phyloP scores from a whole-genome alignment of 2,888 invertebrate species.

The Ophioninae sp. region DNA sequence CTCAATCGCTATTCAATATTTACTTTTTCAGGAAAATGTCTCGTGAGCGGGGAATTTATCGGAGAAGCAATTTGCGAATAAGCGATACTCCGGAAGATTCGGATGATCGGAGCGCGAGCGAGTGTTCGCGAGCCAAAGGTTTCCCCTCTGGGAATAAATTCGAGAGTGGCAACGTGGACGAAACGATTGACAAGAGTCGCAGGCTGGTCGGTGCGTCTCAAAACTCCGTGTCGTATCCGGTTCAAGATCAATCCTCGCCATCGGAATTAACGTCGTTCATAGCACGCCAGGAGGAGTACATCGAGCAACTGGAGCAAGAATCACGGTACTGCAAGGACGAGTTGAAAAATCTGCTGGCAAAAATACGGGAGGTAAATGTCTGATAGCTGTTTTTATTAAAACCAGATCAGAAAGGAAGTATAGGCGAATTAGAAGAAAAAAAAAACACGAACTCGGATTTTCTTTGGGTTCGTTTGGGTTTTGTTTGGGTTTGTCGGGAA shows the following conservation, averaged over 20 bases:
- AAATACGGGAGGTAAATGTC: conserved; percentile 87
- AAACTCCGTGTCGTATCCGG: conserved; percentile 64
- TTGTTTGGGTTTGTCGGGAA: no score
- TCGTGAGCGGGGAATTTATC: conserved; percentile 64
- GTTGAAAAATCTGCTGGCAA: conserved; percentile 88
- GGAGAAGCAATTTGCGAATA: conserved; percentile 66
- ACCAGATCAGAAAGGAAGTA: neutral
- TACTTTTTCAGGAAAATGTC: conserved; percentile 60
- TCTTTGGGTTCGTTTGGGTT: no score
- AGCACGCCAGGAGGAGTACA: conserved; percentile 93
- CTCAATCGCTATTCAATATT: neutral
- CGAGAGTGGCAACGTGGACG: conserved; percentile 48
- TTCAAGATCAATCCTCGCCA: conserved; percentile 70
- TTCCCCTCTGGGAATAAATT: conserved; percentile 60
- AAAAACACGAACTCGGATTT: no score
- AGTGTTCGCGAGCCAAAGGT: conserved; percentile 71
- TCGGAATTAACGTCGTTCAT: conserved; percentile 91
- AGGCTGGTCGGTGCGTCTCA: conserved; percentile 64
- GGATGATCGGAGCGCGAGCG: conserved; percentile 83
- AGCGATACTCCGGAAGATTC: conserved; percentile 83
- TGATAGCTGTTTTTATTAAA: neutral
- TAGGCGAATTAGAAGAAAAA: no score
- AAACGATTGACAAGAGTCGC: conserved; percentile 62
- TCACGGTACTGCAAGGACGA: conserved; percentile 92
- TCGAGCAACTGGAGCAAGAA: conserved; percentile 92